These are phyloP conservation scores for Venturia canescens DNA, from an alignment of 1,140 invertebrate genomes.

Conservation along the genomic window DNA sequence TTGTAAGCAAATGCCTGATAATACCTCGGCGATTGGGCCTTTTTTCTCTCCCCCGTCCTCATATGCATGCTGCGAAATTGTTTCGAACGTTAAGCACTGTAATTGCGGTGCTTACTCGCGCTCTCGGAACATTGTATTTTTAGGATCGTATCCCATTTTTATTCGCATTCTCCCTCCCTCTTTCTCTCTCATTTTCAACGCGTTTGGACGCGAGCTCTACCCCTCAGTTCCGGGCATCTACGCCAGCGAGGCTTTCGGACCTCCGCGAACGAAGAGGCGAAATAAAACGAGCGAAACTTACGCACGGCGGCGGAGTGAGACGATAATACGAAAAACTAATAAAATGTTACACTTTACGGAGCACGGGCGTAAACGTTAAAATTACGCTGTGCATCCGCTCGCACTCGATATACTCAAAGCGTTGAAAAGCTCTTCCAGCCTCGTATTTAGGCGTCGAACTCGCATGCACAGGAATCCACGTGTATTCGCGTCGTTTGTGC, in stretches of 20 bases:
- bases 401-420: no score
- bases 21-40: not conserved
- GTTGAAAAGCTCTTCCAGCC: no score
- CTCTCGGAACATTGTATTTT: not conserved
- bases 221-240: not conserved
- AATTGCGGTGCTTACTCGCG: slow-evolving; percentile 9
- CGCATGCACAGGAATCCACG: not conserved
- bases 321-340: not conserved
- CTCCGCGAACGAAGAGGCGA: not conserved
- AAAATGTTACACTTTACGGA: not conserved
- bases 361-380: not conserved
- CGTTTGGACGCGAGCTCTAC: not conserved
- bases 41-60: not conserved
- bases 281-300: not conserved
- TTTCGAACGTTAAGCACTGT: slow-evolving; percentile 4
- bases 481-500: not conserved
- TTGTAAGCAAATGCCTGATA: not conserved
- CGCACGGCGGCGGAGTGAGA: not conserved
- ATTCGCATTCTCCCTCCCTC: slow-evolving; percentile 16
- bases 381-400: no score
- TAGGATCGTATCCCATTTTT: slow-evolving; percentile 23
- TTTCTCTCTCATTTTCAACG: not conserved
- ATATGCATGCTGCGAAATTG: not conserved
- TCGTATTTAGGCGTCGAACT: not conserved
- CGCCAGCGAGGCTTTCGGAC: not conserved